Conservation (phyloP, 2,888 invertebrate species). For the Drosophila emarginata region DNA sequence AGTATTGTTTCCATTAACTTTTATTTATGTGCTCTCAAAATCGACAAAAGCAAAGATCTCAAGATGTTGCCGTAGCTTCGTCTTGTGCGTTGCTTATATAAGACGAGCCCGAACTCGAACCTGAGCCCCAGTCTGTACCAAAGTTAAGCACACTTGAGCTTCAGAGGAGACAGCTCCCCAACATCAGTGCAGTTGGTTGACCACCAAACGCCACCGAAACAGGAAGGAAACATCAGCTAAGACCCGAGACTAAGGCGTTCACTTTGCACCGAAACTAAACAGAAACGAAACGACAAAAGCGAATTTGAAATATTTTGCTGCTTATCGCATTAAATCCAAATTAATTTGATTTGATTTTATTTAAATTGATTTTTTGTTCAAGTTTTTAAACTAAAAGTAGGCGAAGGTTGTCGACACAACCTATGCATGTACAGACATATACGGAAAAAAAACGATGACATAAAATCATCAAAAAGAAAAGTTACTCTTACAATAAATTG, state of each 20-base stretch:
- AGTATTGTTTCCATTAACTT: background rate
- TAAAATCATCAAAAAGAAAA: background rate
- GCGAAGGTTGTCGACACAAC: constrained; percentile 41
- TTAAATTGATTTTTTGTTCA: constrained; percentile 17
- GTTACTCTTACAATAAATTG: background rate
- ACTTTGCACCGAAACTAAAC: constrained; percentile 28
- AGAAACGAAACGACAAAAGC: constrained; percentile 27
- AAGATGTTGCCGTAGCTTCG: constrained; percentile 8
- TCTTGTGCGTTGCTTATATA: constrained; percentile 10
- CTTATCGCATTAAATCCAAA: constrained; percentile 23
- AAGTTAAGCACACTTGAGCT: constrained; percentile 10
- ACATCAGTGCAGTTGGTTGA: constrained; percentile 1
- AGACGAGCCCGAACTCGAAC: constrained; percentile 7
- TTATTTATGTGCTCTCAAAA: constrained; percentile 6
- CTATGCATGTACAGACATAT: background rate
- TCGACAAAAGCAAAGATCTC: constrained; percentile 9
- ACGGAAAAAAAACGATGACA: background rate
- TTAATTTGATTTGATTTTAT: constrained; percentile 18
- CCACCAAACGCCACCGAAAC: constrained; percentile 24
- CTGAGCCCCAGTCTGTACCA: constrained; percentile 2
- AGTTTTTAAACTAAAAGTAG: constrained; percentile 38
- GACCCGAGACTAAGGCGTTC: constrained; percentile 28
- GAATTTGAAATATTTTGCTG: constrained; percentile 28
- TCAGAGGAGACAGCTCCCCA: constrained; percentile 4
- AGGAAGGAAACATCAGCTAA: constrained; percentile 42